A percentile compares a stretch with the other conserved stretches of the same genome.
Evolutionary conservation across 2,888 invertebrate genomes (phyloP).

Genomic region (Drosophila greeni): DNA sequence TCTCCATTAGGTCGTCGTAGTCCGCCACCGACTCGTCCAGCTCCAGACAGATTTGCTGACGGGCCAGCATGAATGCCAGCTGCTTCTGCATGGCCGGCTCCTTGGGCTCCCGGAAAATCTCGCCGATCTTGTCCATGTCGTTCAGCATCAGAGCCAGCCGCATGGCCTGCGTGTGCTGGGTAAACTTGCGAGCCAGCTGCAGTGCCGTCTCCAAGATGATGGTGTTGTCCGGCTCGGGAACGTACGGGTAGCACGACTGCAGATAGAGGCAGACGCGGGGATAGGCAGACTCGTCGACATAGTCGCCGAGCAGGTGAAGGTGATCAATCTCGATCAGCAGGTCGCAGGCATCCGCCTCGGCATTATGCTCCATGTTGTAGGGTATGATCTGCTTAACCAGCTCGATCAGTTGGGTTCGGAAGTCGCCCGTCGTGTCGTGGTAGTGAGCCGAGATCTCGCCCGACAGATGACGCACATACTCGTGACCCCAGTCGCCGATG

Average conservation of each 20-base stretch:
- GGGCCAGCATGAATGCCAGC: conserved; percentile 95
- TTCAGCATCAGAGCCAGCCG: conserved; percentile 95
- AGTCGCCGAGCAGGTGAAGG: conserved; percentile 89
- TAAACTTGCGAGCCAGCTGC: conserved; percentile 91
- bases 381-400: conserved; percentile 93
- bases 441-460: conserved; percentile 95
- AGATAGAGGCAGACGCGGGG: conserved; percentile 94
- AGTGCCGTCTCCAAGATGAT: conserved; percentile 90
- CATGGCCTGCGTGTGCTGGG: conserved; percentile 92
- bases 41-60: conserved; percentile 94
- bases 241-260: conserved; percentile 94
- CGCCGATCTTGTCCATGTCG: conserved; percentile 87
- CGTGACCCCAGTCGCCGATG: conserved; percentile 99
- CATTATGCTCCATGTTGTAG: conserved; percentile 98
- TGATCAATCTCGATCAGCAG: conserved; percentile 97
- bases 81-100: conserved; percentile 93
- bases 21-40: conserved; percentile 83
- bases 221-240: conserved; percentile 95
- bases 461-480: conserved; percentile 96
- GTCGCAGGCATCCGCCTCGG: conserved; percentile 99
- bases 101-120: conserved; percentile 90
- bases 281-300: conserved; percentile 93
- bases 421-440: conserved; percentile 80
- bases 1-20: conserved; percentile 89
- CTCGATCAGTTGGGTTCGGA: conserved; percentile 83